Evolutionary conservation across 2,113 vertebrate genomes (phyloP).

Genomic region (Mustela nigripes): DNA sequence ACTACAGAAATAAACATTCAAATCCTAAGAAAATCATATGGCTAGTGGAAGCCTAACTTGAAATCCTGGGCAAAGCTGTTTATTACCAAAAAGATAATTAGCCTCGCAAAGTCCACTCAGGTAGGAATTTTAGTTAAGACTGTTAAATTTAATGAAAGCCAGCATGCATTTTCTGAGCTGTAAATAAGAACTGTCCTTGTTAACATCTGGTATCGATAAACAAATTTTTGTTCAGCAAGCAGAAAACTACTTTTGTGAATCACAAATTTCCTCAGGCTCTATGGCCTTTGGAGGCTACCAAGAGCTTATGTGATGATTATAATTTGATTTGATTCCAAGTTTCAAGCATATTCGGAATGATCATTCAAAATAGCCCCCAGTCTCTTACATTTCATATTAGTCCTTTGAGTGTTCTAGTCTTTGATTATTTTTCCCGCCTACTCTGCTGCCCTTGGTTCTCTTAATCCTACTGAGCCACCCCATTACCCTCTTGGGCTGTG

Average conservation of each 20-base stretch:
- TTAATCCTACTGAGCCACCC: background rate
- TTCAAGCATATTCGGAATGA: background rate
- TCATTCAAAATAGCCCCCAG: background rate
- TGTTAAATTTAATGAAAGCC: conserved; percentile 15
- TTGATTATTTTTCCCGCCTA: background rate
- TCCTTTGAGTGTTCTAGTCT: background rate
- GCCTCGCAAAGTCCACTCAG: background rate
- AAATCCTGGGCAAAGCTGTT: background rate
- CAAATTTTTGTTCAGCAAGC: conserved; percentile 8
- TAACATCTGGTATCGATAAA: background rate
- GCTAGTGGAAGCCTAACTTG: background rate
- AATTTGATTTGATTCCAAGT: background rate
- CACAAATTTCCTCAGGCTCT: background rate
- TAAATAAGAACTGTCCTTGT: conserved; percentile 43
- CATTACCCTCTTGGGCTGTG: background rate
- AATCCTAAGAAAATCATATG: background rate
- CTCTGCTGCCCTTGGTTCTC: background rate
- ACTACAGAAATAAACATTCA: background rate
- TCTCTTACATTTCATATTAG: background rate
- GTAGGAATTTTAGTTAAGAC: background rate
- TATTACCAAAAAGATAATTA: background rate
- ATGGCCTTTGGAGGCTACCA: background rate
- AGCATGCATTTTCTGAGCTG: background rate
- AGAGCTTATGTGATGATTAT: background rate
- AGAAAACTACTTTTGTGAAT: background rate